phyloP scores from a whole-genome alignment of 2,113 vertebrate species.

The Corythornis madagascariensis region DNA sequence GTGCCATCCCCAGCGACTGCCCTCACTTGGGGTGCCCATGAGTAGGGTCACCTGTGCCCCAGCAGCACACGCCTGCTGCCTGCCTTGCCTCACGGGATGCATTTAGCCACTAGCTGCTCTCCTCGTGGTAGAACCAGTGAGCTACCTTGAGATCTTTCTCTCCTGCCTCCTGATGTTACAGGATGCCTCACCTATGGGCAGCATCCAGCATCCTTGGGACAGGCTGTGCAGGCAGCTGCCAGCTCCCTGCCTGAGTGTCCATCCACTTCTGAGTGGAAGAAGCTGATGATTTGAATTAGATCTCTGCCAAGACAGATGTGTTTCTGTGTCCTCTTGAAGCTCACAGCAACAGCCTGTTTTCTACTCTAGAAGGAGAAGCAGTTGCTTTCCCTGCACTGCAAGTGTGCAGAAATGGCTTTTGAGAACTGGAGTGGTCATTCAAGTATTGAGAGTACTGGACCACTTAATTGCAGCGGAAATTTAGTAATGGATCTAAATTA shows the following conservation, averaged over 20 bases:
- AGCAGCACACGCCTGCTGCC: background rate
- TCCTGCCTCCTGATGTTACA: rapidly evolving
- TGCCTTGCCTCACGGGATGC: rapidly evolving
- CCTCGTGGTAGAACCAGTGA: rapidly evolving
- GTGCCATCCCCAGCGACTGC: background rate
- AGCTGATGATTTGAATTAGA: background rate
- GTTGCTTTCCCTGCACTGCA: background rate
- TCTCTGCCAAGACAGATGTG: background rate
- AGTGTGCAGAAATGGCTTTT: background rate
- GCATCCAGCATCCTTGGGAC: background rate
- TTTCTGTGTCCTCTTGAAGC: background rate
- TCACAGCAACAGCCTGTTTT: background rate
- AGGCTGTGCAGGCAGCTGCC: background rate
- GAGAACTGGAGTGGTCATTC: background rate
- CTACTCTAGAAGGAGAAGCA: background rate
- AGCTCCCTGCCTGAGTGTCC: background rate
- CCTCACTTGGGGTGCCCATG: rapidly evolving
- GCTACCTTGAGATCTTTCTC: background rate
- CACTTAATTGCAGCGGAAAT: background rate
- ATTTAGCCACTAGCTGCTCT: background rate
- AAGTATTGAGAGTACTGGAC: background rate
- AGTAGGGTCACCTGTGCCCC: background rate
- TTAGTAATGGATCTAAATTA: background rate
- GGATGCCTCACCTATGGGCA: background rate
- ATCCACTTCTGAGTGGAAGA: background rate